Conservation (phyloP, 2,113 vertebrate species). For the Anthoscopus minutus region DNA sequence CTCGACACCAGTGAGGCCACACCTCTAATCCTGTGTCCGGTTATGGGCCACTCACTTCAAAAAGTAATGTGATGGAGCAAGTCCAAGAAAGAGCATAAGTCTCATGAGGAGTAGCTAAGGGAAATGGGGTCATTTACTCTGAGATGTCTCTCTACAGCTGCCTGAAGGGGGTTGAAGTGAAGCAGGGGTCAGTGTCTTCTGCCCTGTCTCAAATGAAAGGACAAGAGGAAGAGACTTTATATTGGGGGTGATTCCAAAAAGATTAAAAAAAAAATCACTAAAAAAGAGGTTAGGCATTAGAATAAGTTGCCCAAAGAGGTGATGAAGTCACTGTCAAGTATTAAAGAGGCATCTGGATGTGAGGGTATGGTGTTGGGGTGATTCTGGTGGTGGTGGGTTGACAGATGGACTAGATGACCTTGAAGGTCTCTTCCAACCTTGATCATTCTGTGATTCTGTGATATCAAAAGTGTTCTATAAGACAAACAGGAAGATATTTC, state of each 20-base stretch:
- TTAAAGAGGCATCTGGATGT: background rate
- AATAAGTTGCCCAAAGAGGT: background rate
- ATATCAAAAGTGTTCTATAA: background rate
- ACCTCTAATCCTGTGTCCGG: accelerated
- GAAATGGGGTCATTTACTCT: background rate
- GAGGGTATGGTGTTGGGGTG: background rate
- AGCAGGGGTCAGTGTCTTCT: background rate
- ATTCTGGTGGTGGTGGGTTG: background rate
- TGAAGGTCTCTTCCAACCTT: background rate
- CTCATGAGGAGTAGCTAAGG: background rate
- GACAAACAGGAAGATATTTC: background rate
- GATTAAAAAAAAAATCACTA: background rate
- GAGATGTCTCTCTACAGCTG: background rate
- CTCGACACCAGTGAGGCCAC: accelerated
- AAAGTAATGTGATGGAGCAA: background rate
- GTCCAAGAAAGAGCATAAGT: background rate
- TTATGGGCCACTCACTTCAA: background rate
- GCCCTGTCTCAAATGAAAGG: background rate
- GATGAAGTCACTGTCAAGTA: background rate
- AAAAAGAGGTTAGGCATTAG: background rate
- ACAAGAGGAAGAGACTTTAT: background rate
- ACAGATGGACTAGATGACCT: background rate
- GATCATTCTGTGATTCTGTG: background rate
- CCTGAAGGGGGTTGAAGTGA: background rate
- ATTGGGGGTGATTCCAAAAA: background rate